Conservation (phyloP, 2,888 invertebrate genomes). For the Tridacna crocea region DNA sequence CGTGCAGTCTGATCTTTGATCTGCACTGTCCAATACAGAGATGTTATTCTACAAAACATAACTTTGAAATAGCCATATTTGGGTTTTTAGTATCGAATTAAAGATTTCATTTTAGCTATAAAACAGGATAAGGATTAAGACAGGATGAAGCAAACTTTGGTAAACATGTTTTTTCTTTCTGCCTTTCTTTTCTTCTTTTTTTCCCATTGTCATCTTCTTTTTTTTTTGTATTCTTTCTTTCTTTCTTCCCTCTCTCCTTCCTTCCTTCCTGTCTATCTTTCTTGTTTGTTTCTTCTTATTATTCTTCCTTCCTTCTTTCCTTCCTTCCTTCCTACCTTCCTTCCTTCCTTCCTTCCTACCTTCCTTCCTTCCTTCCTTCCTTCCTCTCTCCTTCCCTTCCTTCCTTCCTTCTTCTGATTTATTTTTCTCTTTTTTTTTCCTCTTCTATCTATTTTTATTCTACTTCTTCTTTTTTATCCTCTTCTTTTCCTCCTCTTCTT, state of each 20-base stretch:
- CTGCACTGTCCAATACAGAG: no score
- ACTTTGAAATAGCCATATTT: no score
- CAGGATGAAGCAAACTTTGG: no score
- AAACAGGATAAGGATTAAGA: no score
- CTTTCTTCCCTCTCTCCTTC: not conserved
- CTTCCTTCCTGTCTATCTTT: not conserved
- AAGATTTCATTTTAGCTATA: no score
- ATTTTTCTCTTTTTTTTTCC: not conserved
- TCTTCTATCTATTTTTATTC: not conserved
- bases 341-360: not conserved
- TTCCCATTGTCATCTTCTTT: not conserved
- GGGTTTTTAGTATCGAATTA: no score
- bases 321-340: not conserved
- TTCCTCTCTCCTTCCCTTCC: not conserved
- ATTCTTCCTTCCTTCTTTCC: constrained; percentile 2
- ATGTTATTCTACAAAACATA: no score
- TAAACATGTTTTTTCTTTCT: not conserved
- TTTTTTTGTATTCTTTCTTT: not conserved
- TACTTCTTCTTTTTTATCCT: not conserved
- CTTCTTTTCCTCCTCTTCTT: not conserved
- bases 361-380: no score
- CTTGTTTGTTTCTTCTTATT: not conserved
- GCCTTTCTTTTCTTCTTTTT: not conserved
- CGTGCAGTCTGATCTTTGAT: no score
- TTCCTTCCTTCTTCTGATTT: not conserved